These are phyloP conservation scores for Bellardia bayeri DNA, from an alignment of 2,888 invertebrate species.

Conservation along the genomic window DNA sequence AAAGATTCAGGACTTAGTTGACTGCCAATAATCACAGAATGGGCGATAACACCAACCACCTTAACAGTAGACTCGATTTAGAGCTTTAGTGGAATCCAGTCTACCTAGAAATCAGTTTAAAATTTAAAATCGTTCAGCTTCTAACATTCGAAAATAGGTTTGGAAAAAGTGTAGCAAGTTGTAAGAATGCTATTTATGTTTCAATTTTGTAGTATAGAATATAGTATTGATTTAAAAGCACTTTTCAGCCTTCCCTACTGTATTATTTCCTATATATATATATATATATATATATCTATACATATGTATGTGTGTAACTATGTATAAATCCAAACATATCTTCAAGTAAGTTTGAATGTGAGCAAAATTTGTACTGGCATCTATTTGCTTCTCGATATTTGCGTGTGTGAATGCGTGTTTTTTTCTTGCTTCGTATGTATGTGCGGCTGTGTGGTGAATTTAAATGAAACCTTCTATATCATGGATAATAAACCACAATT, in stretches of 20 bases:
- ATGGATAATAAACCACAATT: constrained; percentile 54
- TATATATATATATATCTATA: not conserved
- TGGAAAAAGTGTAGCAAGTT: no score
- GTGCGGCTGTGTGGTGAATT: constrained; percentile 9
- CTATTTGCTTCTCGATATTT: constrained; percentile 16
- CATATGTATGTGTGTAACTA: not conserved
- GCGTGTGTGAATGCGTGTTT: not conserved
- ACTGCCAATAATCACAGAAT: no score
- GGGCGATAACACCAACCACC: no score
- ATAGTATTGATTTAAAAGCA: not conserved
- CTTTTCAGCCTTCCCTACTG: not conserved
- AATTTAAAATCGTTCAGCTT: no score
- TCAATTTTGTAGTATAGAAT: no score
- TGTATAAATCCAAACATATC: not conserved
- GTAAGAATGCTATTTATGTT: no score
- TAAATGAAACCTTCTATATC: constrained; percentile 43
- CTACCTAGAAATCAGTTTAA: no score
- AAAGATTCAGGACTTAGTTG: no score
- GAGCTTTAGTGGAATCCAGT: no score
- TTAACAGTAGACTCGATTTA: no score
- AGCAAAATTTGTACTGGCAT: constrained; percentile 39
- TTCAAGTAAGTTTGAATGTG: not conserved
- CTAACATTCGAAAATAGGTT: no score
- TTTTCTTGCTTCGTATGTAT: not conserved
- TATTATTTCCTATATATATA: not conserved